Base-by-base conservation (phyloP, 1,140 invertebrate genomes). In the Pseudomyrmex sp. region DNA sequence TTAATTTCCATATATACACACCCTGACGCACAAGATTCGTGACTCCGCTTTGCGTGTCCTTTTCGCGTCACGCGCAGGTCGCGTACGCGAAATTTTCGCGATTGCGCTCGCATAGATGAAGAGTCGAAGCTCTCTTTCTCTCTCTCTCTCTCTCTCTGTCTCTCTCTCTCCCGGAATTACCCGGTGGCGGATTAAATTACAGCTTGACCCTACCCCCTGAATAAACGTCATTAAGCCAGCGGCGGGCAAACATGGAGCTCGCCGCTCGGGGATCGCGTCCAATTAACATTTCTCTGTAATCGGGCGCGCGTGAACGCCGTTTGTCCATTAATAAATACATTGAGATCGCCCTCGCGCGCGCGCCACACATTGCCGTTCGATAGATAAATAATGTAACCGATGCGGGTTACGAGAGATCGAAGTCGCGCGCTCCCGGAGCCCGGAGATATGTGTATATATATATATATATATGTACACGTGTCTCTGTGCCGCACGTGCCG, bases 321-420 rank as follows among this genome's bases (percentile, higher is more conserved):
- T 80, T 61, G 76, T 80, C n/a, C 76, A 72, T 80, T 80, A 80
- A 80, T 80, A 80, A 80, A 80, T 80, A 80, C 66, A 54, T 20
- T 50, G 44, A 48, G 56, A 59, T 72, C 66, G 44, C 44, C 76
- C 26, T 35, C 5, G 5, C 35, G 35, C 35, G 35, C 35, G 35
- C 35, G 35, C 35, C 20, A 50, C 20, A n/a, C 54, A 23, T 50
- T 50, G 35, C 54, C 66, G 12, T 13, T 61, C 54, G 56, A 80
- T 72, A 72, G 76, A 72, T 72, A 80, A 80, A 80, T 80, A 80
- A 80, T 72, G 76, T 72, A 80, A 80, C 65, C 65, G 76, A 80
- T 70, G 76, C 76, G 15, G 54, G 35, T 72, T 80, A 72, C 65
- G 52, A 46, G 76, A 58, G 76, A 58, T 59, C 76, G 65, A 79